Conservation (phyloP, 1,140 invertebrate genomes). For the Camponotus floridanus region DNA sequence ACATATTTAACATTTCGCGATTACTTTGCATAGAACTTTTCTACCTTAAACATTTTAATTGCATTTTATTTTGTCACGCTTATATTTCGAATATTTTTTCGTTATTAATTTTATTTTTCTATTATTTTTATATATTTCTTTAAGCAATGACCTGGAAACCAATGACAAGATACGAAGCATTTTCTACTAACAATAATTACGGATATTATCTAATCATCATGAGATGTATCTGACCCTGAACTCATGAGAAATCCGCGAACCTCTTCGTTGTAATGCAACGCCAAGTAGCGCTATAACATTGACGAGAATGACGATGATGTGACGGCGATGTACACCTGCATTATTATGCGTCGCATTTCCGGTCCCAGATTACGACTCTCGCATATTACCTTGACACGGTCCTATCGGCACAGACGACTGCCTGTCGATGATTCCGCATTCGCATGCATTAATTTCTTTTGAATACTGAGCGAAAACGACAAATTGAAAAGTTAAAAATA, state of each 20-base stretch:
- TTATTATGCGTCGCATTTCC: constrained; percentile 73
- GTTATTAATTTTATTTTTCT: not conserved
- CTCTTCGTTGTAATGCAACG: constrained; percentile 20
- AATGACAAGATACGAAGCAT: constrained; percentile 3
- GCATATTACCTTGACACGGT: constrained; percentile 62
- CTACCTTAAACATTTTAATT: not conserved
- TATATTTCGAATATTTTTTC: too few relatives aligned
- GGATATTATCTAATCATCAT: constrained; percentile 57
- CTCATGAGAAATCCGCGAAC: constrained; percentile 56
- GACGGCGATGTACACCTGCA: constrained; percentile 65
- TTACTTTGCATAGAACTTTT: not conserved
- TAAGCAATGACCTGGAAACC: not conserved
- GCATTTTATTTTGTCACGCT: not conserved
- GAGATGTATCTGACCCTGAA: constrained; percentile 51
- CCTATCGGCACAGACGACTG: constrained; percentile 19
- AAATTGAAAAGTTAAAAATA: not conserved
- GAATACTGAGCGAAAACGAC: not conserved
- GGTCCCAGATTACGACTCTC: constrained; percentile 63
- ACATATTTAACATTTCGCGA: not conserved
- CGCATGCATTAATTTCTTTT: constrained; percentile 19
- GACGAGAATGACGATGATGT: constrained; percentile 53
- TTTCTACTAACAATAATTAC: constrained; percentile 43
- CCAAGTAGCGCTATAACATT: constrained; percentile 6
- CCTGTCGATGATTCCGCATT: constrained; percentile 47
- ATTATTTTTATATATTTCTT: not conserved